Evolutionary conservation across 2,797 vertebrate species (phyloP), one percentile per base, ranked within the genome.

Genomic region (Gouania willdenowi): DNA sequence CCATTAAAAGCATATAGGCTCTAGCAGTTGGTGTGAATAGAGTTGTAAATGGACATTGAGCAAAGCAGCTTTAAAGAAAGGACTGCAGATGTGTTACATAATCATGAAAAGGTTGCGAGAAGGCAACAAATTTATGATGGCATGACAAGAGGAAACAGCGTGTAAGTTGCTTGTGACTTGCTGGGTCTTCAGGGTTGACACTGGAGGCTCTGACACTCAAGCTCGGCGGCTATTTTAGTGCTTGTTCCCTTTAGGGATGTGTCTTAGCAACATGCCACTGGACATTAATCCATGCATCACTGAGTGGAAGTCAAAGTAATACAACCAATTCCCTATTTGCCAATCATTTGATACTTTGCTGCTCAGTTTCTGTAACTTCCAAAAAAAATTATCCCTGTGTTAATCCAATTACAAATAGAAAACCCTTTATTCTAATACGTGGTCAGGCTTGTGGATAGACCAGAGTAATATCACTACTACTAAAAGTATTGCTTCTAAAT

Each of bases 211-310:
- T 59, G 44, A 53, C 32, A 33, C 37, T 50, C 41, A 26, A 55
- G 47, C 38, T 55, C 41, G 25, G 33, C 67, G 79, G 74, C 64
- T 87, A 57, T 79, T 82, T 86, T 78, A 73, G 61, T 67, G 81
- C 3, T 19, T 67, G 67, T 77, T 86, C 71, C 69, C 85, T 64
- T 68, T 21, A 54, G 83, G 75, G 66, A 82, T 68, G 60, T 63
- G 71, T 82, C 79, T 88, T 81, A 87, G 81, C 82, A 83, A 83
- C 73, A 70, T 41, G 71, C 82, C 83, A 76, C 55, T 82, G 87
- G 85, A 90, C 86, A 88, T 92, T 83, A 91, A 91, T 92, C 92
- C 84, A 90, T 89, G 89, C 88, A 86, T 91, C 81, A 73, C 82
- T 89, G 86, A 87, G 60, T 84, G 79, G 82, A 77, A 80, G 88